These are phyloP conservation scores for Phrynosoma platyrhinos DNA, from an alignment of 2,113 vertebrate species.

Conservation along the genomic window DNA sequence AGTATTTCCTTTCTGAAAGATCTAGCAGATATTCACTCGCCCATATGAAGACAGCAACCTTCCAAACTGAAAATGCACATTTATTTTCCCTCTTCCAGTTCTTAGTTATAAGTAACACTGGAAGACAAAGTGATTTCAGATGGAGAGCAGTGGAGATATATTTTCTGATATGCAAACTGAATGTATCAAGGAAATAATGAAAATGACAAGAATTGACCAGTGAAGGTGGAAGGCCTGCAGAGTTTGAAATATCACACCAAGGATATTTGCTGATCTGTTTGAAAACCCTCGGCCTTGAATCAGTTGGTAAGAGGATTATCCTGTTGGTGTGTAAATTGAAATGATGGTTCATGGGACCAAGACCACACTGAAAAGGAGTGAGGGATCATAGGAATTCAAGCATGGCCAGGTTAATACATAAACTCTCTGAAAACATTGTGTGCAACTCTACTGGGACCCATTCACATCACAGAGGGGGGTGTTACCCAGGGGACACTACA, in stretches of 20 bases:
- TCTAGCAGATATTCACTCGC: background rate
- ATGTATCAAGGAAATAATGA: background rate
- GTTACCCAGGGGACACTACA: too few species aligned
- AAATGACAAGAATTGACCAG: background rate
- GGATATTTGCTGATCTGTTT: slow-evolving; percentile 18
- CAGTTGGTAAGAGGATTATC: slow-evolving; percentile 12
- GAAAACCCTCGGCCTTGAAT: background rate
- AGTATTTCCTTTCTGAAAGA: background rate
- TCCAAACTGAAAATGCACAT: background rate
- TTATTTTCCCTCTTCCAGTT: background rate
- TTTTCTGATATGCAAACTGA: background rate
- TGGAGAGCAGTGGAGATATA: background rate
- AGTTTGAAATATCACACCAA: background rate
- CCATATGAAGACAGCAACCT: background rate
- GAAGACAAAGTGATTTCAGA: background rate
- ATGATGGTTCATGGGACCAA: background rate
- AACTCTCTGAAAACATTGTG: background rate
- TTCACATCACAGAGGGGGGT: too few species aligned
- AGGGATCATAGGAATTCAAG: background rate
- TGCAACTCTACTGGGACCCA: too few species aligned
- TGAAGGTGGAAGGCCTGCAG: background rate
- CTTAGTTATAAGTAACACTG: background rate
- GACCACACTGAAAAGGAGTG: background rate
- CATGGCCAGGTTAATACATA: background rate
- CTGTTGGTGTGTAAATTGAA: slow-evolving; percentile 24